Evolutionary conservation across 2,888 invertebrate species (phyloP), one percentile per base, ranked within the genome.

Genomic region (Diarsia dahlii): DNA sequence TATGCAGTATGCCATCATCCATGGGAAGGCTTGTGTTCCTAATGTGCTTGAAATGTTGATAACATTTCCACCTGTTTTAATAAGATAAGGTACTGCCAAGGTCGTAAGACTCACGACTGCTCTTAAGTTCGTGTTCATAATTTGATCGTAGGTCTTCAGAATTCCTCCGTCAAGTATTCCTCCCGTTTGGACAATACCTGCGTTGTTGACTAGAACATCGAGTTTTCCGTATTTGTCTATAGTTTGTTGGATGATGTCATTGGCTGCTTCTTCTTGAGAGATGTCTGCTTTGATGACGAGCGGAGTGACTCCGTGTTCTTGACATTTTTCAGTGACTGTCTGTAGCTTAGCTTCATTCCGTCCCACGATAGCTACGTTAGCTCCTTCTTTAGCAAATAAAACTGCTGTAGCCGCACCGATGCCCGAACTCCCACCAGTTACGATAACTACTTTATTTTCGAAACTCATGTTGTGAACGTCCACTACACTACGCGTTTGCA

Each of bases 361-460:
- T 5, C 89, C 93, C 0, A 93, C 91, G 39, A 93, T 86, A 3
- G 78, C 89, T 4, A 94, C 89, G 2, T 84, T 63, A 0, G 94
- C 93, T 0, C 91, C 90, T 83, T 92, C 91, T 70, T 88, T 89
- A 15, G 91, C 89, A 56, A 94, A 93, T 48, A 82, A 68, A 1
- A 87, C 78, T 2, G 93, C 93, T 0, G 90, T 87, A 0, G 89
- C 89, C 1, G 93, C 94, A 3, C 94, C 94, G 20, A 94, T 94
- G 15, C 94, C 94, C 0, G 93, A 91, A 70, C 93, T 93, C 1
- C 89, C 90, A 0, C 94, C 93, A 0, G 93, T 94, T 1, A 94
- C 86, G 5, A 94, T 71, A 0, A 92, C 92, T 0, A 91, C 89
- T 89, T 92, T 90, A 45, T 83, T 84, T 52, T 70, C 15, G 71